Base-by-base conservation (phyloP, 2,888 invertebrate genomes). In the Diaprepes abbreviatus region DNA sequence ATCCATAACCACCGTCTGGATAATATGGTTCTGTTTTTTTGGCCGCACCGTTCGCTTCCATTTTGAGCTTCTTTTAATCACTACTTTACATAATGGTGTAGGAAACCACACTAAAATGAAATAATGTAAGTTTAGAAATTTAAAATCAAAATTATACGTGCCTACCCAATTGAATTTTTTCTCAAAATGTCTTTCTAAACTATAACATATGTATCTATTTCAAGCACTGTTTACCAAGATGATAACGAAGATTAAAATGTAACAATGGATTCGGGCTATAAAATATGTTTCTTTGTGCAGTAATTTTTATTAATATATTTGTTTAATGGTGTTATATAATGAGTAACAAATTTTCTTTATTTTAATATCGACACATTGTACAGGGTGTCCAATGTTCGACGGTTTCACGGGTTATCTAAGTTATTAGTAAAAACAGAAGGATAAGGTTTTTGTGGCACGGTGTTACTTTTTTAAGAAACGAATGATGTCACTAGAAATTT, bases 1-100 rank as follows among this genome's bases (percentile, higher is more conserved):
- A 87, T 19, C 86, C 87, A 80, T 86, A 87, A 24, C 87, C 87
- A 24, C 85, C 85, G 73, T 87, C 87, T 1, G 84, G 85, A 19
- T 82, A 79, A 14, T 62, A 59, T 35, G 59, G 52, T 66, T 74
- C 62, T 50, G 62, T 19, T 58, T 69, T 65, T 69, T 73, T 57
- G 16, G 33, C 35, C 14, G 16, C 9, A 36, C 6, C 9, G 6
- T 57, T 54, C 2, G 50, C 36, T 7, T 54, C 45, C 66, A 66
- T 66, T 43, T 38, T 19, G 5, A 14, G 3, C 14, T 16, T 40
- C 9, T 1, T 14, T 38, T 43, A 17, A 10, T 17, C 19, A 9
- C 16, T 14, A 10, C 21, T 35, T 66, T 21, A 64, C 54, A 48
- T 55, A 43, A 21, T 64, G 33, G 0, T 7, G 24, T 12, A 12